phyloP scores from a whole-genome alignment of 2,797 vertebrate genomes.

The Anguilla megastoma region DNA sequence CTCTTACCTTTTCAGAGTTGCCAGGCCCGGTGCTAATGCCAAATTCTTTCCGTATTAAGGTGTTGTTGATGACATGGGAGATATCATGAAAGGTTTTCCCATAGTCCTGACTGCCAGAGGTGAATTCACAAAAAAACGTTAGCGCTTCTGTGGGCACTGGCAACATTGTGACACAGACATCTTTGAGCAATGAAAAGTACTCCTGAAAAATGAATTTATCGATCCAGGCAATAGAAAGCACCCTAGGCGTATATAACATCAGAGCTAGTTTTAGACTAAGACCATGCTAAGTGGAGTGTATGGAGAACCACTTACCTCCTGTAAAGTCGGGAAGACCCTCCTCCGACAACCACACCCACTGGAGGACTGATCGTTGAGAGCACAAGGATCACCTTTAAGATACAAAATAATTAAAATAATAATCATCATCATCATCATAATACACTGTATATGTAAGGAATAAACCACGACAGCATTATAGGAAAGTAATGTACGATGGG shows the following conservation, averaged over 20 bases:
- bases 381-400: conserved; percentile 71
- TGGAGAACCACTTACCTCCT: conserved; percentile 65
- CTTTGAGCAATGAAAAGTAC: not conserved
- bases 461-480: no score
- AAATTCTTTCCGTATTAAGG: conserved; percentile 78
- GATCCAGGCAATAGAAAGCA: not conserved
- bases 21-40: conserved; percentile 76
- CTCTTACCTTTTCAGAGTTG: conserved; percentile 66
- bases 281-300: not conserved
- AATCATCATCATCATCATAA: not conserved
- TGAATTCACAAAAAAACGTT: not conserved
- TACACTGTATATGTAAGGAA: not conserved
- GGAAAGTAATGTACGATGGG: no score
- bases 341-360: conserved; percentile 61
- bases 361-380: conserved; percentile 73
- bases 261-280: not conserved
- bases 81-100: conserved; percentile 80
- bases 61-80: conserved; percentile 72
- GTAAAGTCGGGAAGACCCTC: conserved; percentile 75
- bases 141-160: not conserved
- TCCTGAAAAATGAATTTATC: not conserved
- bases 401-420: not conserved
- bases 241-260: not conserved
- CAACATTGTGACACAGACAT: not conserved
- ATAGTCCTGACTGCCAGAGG: conserved; percentile 69